Evolutionary conservation across 37 sponge, comb jelly and placozoan species (phyloP).

Genomic region (Beroe forskalii): DNA sequence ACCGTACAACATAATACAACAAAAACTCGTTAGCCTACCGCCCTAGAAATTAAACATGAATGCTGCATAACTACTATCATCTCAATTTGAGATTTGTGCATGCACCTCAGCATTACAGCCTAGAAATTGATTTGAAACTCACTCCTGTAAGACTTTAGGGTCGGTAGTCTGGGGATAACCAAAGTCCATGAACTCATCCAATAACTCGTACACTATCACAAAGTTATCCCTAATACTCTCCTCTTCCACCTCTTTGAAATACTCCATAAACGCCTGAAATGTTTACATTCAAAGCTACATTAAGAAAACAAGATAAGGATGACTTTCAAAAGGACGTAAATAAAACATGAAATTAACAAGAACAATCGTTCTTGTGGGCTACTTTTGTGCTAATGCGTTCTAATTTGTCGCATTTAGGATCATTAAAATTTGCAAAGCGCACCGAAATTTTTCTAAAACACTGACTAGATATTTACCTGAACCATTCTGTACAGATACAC

Average conservation of each 20-base stretch:
- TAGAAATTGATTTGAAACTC: no score
- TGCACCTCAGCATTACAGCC: no score
- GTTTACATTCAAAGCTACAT: no score
- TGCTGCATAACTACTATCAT: no score
- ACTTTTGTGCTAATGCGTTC: no score
- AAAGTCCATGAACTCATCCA: conserved; percentile 98
- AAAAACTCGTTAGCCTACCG: no score
- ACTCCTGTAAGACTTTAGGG: conserved; percentile 93
- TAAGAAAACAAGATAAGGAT: neutral
- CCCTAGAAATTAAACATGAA: no score
- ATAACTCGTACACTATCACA: conserved; percentile 91
- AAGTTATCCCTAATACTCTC: conserved; percentile 97
- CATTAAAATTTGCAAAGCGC: no score
- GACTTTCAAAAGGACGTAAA: neutral
- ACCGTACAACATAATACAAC: no score
- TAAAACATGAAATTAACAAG: neutral
- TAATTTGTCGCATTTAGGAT: no score
- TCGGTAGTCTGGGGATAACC: conserved; percentile 99
- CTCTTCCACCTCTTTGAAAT: conserved; percentile 94
- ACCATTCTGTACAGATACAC: conserved; percentile 85
- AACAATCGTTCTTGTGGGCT: neutral
- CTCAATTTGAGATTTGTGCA: no score
- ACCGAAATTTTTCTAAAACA: no score
- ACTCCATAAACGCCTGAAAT: conserved; percentile 82
- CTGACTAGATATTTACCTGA: conserved; percentile 80